Percentiles rank a stretch among this genome's conserved stretches.
Conservation (phyloP, 2,797 vertebrate genomes). For the Falco naumanni region DNA sequence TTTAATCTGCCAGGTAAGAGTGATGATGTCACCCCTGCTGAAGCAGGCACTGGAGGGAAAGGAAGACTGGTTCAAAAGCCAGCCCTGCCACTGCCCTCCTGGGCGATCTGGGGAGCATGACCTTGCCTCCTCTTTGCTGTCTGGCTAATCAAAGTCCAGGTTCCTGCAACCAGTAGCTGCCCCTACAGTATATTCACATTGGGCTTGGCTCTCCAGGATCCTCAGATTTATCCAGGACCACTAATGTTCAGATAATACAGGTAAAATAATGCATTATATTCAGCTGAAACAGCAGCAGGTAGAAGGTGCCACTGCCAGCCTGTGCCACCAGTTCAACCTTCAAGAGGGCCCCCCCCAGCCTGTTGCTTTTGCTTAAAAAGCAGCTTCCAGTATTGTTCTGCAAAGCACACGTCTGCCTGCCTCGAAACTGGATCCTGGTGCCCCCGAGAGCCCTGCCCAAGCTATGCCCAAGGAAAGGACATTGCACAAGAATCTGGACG, state of each 20-base stretch:
- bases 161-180: neutral
- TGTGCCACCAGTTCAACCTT: neutral
- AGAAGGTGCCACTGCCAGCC: neutral
- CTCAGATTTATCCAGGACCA: too few relatives aligned
- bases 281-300: rapidly evolving
- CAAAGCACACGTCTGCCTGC: neutral
- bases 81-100: neutral
- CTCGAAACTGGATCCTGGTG: neutral
- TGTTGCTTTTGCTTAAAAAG: neutral
- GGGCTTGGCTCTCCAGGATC: neutral
- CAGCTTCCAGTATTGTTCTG: neutral
- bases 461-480: neutral
- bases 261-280: neutral
- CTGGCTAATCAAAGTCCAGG: neutral
- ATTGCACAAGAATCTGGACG: rapidly evolving
- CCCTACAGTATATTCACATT: rapidly evolving
- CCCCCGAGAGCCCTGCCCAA: neutral
- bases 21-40: rapidly evolving
- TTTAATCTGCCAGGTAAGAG: neutral
- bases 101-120: rapidly evolving
- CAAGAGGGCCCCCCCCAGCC: neutral
- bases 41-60: too few relatives aligned
- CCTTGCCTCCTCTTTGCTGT: neutral
- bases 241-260: neutral
- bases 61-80: neutral